phyloP scores from a whole-genome alignment of 2,797 vertebrate species.

The Gambelia wislizenii region DNA sequence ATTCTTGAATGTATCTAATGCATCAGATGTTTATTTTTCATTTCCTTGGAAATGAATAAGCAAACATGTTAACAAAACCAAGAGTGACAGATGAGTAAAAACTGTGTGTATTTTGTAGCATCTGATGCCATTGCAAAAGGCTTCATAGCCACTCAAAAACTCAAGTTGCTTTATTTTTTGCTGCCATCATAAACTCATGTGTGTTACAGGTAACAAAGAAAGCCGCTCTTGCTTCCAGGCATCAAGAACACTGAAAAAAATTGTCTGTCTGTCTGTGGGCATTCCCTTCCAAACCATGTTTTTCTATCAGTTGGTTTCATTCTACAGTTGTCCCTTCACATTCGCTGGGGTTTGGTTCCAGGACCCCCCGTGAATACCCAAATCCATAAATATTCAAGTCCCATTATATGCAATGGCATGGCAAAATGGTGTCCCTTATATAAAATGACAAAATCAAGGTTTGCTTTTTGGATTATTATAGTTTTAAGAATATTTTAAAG shows the following conservation, averaged over 20 bases:
- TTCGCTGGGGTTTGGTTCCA: too few relatives aligned
- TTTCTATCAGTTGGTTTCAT: neutral
- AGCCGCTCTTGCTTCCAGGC: neutral
- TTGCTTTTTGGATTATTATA: too few relatives aligned
- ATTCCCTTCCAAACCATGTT: neutral
- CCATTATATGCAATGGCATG: too few relatives aligned
- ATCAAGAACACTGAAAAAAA: neutral
- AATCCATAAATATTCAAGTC: too few relatives aligned
- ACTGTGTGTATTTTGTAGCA: neutral
- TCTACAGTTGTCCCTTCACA: too few relatives aligned
- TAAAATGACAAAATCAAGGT: too few relatives aligned
- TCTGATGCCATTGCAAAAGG: neutral
- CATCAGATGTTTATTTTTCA: neutral
- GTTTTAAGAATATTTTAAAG: too few relatives aligned
- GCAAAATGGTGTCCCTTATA: too few relatives aligned
- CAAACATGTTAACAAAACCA: neutral
- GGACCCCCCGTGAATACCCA: too few relatives aligned
- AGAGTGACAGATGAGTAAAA: neutral
- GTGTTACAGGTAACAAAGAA: neutral
- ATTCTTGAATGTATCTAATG: neutral
- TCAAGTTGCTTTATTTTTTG: neutral
- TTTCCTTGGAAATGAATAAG: neutral
- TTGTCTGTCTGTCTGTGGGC: neutral
- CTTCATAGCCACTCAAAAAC: too few relatives aligned
- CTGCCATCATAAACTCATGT: neutral